Evolutionary conservation across 2,888 invertebrate genomes (phyloP).

Genomic region (Ypsolopha sequella): DNA sequence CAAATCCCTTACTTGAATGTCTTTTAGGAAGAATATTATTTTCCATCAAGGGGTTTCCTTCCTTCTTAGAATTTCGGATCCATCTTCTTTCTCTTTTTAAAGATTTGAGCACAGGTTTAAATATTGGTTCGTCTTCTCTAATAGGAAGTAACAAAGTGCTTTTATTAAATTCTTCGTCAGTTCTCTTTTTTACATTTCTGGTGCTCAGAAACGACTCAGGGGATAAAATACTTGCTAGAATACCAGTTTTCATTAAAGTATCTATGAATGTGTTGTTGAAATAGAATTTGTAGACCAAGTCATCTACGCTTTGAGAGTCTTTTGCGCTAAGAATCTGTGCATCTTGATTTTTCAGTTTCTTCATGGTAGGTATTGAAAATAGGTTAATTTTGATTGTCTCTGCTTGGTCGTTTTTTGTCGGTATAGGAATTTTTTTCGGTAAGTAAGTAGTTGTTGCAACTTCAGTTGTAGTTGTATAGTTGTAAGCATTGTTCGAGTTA

Average conservation of each 20-base stretch:
- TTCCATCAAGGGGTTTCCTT: not conserved
- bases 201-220: slow-evolving; percentile 8
- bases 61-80: slow-evolving; percentile 25
- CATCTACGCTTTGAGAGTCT: slow-evolving; percentile 47
- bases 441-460: slow-evolving; percentile 10
- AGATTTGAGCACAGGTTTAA: not conserved
- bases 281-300: slow-evolving; percentile 57
- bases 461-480: not conserved
- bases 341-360: slow-evolving; percentile 37
- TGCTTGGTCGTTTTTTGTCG: slow-evolving; percentile 9
- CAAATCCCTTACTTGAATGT: slow-evolving; percentile 2
- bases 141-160: slow-evolving; percentile 38
- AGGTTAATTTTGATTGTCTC: slow-evolving; percentile 51
- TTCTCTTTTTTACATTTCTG: slow-evolving; percentile 30
- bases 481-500: too few relatives aligned
- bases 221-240: slow-evolving; percentile 26
- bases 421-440: not conserved
- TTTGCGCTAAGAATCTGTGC: slow-evolving; percentile 47
- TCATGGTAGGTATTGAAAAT: slow-evolving; percentile 35
- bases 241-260: slow-evolving; percentile 41
- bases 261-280: slow-evolving; percentile 61
- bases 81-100: slow-evolving; percentile 36
- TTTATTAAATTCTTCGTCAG: slow-evolving; percentile 19
- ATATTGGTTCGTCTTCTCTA: slow-evolving; percentile 12
- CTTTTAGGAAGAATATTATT: slow-evolving; percentile 4